Conservation (phyloP, 2,888 invertebrate species). For the Cosmorhoe ocellata region DNA sequence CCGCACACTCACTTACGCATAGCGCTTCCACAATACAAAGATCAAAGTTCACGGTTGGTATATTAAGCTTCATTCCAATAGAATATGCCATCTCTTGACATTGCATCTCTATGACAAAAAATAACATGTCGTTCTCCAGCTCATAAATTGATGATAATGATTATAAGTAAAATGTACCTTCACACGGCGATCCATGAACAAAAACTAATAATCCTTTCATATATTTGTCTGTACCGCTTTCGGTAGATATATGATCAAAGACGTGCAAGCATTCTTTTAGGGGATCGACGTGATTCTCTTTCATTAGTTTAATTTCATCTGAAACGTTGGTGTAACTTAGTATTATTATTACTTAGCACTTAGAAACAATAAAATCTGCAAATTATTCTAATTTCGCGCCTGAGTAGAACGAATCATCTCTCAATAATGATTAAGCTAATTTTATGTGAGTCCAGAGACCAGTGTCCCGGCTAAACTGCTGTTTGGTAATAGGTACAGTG, state of each 20-base stretch:
- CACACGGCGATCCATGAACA: slow-evolving; percentile 69
- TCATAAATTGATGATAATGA: too few relatives aligned
- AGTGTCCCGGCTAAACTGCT: too few relatives aligned
- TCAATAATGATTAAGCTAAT: too few relatives aligned
- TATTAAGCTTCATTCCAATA: slow-evolving; percentile 61
- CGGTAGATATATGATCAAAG: slow-evolving; percentile 39
- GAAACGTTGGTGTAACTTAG: too few relatives aligned
- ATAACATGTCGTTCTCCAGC: background rate
- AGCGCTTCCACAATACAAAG: slow-evolving; percentile 74
- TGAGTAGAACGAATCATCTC: too few relatives aligned
- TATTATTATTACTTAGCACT: too few relatives aligned
- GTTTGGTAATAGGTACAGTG: too few relatives aligned
- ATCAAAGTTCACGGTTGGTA: slow-evolving; percentile 79
- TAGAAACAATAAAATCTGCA: too few relatives aligned
- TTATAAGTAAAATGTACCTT: slow-evolving; percentile 49
- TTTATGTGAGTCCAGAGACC: too few relatives aligned
- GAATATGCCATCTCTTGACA: slow-evolving; percentile 70
- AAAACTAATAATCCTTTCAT: slow-evolving; percentile 66
- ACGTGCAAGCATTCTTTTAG: slow-evolving; percentile 54
- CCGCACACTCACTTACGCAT: slow-evolving; percentile 48
- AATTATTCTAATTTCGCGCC: too few relatives aligned
- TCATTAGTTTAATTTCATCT: slow-evolving; percentile 65
- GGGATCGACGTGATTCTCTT: slow-evolving; percentile 59
- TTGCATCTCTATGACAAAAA: slow-evolving; percentile 54
- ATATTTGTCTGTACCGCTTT: slow-evolving; percentile 41